Percentiles rank a stretch among this genome's conserved stretches.
Conservation (phyloP, 2,797 vertebrate genomes). For the Pitangus sulphuratus region DNA sequence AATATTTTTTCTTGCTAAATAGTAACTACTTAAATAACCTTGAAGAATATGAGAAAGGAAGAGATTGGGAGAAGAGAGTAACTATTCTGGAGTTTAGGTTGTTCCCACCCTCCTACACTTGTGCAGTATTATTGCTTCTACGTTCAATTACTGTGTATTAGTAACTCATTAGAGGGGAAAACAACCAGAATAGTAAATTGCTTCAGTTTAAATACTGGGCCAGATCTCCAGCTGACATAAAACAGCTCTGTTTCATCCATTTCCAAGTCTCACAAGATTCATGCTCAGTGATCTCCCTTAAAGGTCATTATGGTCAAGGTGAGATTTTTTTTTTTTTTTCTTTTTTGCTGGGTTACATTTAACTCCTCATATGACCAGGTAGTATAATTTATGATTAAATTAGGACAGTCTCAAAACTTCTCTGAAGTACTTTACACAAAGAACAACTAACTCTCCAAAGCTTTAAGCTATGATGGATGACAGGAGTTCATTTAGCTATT, state of each 20-base stretch:
- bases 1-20: not conserved
- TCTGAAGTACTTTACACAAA: not conserved
- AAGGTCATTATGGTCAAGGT: not conserved
- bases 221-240: not conserved
- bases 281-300: not conserved
- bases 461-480: not conserved
- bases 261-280: not conserved
- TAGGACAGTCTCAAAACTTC: not conserved
- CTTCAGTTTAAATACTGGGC: not conserved
- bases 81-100: not conserved
- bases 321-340: rapidly evolving
- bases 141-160: not conserved
- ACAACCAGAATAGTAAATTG: not conserved
- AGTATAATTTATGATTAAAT: not conserved
- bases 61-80: not conserved
- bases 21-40: not conserved
- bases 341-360: not conserved
- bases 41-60: not conserved
- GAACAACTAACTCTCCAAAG: not conserved
- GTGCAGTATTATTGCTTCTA: not conserved
- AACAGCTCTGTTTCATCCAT: not conserved
- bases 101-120: not conserved
- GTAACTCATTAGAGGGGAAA: not conserved
- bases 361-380: not conserved
- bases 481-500: not conserved